phyloP scores from a whole-genome alignment of 2,797 vertebrate species.

The Rousettus madagascariensis region DNA sequence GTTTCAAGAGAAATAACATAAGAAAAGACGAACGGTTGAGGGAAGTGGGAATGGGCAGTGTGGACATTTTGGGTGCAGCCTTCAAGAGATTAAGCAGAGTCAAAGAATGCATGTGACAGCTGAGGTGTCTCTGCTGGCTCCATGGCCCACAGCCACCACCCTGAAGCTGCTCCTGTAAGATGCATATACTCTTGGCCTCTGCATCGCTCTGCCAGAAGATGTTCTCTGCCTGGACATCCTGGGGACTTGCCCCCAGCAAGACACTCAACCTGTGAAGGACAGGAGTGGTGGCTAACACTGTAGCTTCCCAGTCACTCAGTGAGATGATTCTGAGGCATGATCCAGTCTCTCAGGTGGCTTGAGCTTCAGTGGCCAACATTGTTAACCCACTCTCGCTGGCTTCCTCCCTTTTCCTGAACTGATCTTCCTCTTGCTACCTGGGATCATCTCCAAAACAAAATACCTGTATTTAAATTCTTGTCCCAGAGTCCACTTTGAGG shows the following conservation, averaged over 20 bases:
- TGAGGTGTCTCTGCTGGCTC: background rate
- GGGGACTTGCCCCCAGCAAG: background rate
- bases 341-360: background rate
- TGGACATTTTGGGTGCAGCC: background rate
- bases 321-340: background rate
- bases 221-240: background rate
- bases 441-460: background rate
- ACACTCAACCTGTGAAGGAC: background rate
- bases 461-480: background rate
- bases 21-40: background rate
- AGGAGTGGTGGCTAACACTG: background rate
- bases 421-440: background rate
- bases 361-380: background rate
- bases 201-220: background rate
- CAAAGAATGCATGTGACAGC: background rate
- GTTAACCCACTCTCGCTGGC: too few species aligned
- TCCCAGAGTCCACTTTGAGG: background rate
- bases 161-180: background rate
- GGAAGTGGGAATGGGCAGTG: background rate
- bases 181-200: background rate
- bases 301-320: background rate
- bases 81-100: background rate
- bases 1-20: background rate
- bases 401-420: background rate
- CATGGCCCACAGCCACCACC: too few species aligned